Conservation (phyloP, 2,888 invertebrate genomes). For the Hydroisotoma schaefferi region DNA sequence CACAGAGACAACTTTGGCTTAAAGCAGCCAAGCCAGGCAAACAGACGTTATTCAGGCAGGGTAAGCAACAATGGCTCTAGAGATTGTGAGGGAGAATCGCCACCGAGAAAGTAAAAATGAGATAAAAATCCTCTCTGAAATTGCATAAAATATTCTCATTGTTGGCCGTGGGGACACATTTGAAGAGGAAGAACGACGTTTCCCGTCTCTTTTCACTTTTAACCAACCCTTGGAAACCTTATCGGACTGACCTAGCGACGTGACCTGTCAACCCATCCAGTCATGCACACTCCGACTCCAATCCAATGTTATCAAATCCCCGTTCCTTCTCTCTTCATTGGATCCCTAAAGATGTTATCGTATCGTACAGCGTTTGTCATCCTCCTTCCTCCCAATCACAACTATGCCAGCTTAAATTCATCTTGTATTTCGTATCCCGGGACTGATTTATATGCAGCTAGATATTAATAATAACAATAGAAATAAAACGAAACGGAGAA, state of each 20-base stretch:
- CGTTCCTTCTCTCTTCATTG: constrained; percentile 1
- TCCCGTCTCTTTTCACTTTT: constrained; percentile 8
- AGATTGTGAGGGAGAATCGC: constrained; percentile 19
- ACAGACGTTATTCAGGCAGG: background rate
- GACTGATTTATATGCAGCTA: no score
- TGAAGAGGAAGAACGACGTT: constrained; percentile 9
- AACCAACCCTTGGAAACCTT: constrained; percentile 15
- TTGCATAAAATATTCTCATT: constrained; percentile 13
- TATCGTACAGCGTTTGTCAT: no score
- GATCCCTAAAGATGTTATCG: constrained; percentile 6
- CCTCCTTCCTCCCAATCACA: no score
- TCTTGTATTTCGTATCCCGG: no score
- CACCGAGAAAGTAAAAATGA: constrained; percentile 17
- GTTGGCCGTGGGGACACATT: constrained; percentile 20
- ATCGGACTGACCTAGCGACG: constrained; percentile 20
- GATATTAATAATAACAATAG: no score
- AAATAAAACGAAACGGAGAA: no score
- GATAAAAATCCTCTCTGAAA: constrained; percentile 22
- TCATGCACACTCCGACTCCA: constrained; percentile 9
- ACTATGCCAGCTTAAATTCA: no score
- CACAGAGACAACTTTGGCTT: background rate
- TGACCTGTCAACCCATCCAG: constrained; percentile 19
- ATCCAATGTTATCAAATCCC: background rate
- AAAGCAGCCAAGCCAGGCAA: no score
- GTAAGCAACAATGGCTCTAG: constrained; percentile 15